Conservation (phyloP, 2,888 invertebrate genomes). For the Xylota segnis region DNA sequence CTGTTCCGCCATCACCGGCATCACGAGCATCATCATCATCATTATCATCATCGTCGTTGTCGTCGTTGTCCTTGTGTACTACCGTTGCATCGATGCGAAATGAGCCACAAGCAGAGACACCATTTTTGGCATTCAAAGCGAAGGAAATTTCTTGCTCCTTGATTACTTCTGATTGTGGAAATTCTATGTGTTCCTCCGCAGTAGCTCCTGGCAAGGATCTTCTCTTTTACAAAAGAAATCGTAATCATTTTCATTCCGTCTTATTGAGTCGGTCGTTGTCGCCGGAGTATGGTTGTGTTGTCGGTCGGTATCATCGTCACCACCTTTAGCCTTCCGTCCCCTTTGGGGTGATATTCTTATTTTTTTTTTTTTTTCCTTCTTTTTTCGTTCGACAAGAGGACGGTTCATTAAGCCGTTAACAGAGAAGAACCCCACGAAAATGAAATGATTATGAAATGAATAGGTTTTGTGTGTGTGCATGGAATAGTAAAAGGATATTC, state of each 20-base stretch:
- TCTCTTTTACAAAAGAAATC: conserved; percentile 48
- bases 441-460: conserved; percentile 65
- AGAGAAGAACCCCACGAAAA: conserved; percentile 38
- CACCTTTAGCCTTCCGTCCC: conserved; percentile 13
- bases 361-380: conserved; percentile 3
- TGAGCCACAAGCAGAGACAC: conserved; percentile 53
- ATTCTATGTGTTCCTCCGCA: conserved; percentile 22
- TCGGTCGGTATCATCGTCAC: conserved; percentile 16
- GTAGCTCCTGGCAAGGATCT: conserved; percentile 15
- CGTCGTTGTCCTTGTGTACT: conserved; percentile 13
- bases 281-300: neutral
- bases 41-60: conserved; percentile 6
- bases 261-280: conserved; percentile 34
- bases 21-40: neutral
- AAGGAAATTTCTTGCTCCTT: conserved; percentile 39
- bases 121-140: conserved; percentile 56
- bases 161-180: conserved; percentile 67
- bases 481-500: conserved; percentile 42
- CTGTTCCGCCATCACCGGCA: neutral
- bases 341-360: conserved; percentile 8
- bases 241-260: conserved; percentile 59
- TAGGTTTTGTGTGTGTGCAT: conserved; percentile 45
- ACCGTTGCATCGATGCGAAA: conserved; percentile 54
- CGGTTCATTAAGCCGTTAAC: conserved; percentile 67
- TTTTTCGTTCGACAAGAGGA: conserved; percentile 35